Percentiles rank a stretch among this genome's conserved stretches.
Evolutionary conservation across 1,140 invertebrate genomes (phyloP).

Genomic region (Latrodectus geometricus): DNA sequence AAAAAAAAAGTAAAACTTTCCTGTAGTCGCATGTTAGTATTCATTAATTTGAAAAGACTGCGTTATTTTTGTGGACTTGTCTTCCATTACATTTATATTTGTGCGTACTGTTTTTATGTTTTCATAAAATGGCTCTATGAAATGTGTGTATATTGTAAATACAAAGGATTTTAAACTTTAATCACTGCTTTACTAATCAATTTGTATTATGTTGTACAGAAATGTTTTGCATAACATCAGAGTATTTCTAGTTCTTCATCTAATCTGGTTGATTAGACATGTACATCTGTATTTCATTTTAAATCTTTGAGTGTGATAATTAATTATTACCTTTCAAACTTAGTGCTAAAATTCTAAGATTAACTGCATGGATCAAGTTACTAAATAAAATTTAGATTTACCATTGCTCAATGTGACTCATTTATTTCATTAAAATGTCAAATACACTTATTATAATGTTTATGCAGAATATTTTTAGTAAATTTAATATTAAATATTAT

Average conservation of each 20-base stretch:
- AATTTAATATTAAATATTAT: no score
- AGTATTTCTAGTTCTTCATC: no score
- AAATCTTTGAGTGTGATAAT: background rate
- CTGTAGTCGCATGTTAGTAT: no score
- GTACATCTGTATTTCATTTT: background rate
- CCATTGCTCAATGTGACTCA: background rate
- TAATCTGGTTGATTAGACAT: background rate
- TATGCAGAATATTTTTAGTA: no score
- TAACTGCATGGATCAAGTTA: slow-evolving; percentile 1
- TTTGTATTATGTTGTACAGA: slow-evolving; percentile 55
- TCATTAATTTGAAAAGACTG: no score
- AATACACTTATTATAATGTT: no score
- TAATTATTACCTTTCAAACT: background rate
- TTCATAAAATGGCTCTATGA: slow-evolving; percentile 5
- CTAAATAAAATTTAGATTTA: slow-evolving; percentile 3
- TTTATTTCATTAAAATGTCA: no score
- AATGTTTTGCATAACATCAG: slow-evolving; percentile 1
- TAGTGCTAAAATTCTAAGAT: slow-evolving; percentile 1
- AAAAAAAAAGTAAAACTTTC: no score
- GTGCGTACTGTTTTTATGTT: slow-evolving; percentile 23
- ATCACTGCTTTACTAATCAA: slow-evolving; percentile 34
- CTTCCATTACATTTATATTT: slow-evolving; percentile 35
- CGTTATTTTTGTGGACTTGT: slow-evolving; percentile 23
- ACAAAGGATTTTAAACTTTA: slow-evolving; percentile 55
- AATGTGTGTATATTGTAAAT: slow-evolving; percentile 55